Evolutionary conservation across 2,888 invertebrate species (phyloP).

Genomic region (Dicyrtoma fusca): DNA sequence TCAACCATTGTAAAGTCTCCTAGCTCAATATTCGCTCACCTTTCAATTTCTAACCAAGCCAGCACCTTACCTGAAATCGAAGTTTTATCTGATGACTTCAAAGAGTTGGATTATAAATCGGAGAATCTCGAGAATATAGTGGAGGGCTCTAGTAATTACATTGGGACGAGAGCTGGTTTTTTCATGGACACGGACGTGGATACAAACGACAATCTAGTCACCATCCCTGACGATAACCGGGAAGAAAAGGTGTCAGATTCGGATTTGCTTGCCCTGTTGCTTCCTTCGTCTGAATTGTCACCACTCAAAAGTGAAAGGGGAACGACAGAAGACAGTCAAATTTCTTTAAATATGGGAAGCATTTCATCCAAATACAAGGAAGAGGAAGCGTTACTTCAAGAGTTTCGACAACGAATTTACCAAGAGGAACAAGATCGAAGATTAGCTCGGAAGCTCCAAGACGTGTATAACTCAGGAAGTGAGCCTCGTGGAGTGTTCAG

Average conservation of each 20-base stretch:
- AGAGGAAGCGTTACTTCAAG: neutral
- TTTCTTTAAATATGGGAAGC: neutral
- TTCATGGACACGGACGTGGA: too few relatives aligned
- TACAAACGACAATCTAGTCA: too few relatives aligned
- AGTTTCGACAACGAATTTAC: neutral
- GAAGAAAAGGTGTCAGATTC: too few relatives aligned
- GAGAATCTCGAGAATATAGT: too few relatives aligned
- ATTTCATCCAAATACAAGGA: neutral
- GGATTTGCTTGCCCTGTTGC: too few relatives aligned
- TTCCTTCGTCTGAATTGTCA: neutral
- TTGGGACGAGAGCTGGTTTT: too few relatives aligned
- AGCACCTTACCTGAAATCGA: too few relatives aligned
- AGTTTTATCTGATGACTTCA: too few relatives aligned
- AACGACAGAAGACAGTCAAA: neutral
- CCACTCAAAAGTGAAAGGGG: neutral
- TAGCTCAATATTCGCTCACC: neutral
- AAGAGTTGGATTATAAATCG: too few relatives aligned
- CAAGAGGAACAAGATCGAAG: slow-evolving; percentile 22
- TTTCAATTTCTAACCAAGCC: too few relatives aligned
- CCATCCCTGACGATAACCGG: too few relatives aligned
- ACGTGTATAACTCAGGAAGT: neutral
- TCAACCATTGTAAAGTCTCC: neutral
- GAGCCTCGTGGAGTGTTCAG: neutral
- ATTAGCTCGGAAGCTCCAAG: slow-evolving; percentile 4
- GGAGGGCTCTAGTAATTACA: too few relatives aligned